Conservation (phyloP, 2,888 invertebrate genomes). For the Andrena dorsata region DNA sequence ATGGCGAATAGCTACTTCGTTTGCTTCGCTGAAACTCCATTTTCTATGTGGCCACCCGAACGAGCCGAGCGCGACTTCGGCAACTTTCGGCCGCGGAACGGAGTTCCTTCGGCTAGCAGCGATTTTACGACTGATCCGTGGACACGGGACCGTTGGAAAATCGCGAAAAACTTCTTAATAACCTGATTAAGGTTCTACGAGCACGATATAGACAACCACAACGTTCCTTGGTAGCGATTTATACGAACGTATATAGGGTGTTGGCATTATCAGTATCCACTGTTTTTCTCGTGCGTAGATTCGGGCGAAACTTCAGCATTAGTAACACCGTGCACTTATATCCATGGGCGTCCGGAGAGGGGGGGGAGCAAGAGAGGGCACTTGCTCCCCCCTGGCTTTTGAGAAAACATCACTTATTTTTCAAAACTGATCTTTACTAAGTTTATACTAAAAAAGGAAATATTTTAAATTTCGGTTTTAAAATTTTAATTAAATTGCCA, state of each 20-base stretch:
- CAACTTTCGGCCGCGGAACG: constrained; percentile 61
- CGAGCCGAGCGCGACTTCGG: constrained; percentile 69
- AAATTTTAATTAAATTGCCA: no score
- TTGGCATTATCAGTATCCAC: not conserved
- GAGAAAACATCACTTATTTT: no score
- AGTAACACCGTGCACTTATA: not conserved
- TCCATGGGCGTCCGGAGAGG: no score
- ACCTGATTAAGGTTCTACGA: not conserved
- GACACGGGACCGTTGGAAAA: constrained; percentile 5
- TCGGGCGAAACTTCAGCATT: not conserved
- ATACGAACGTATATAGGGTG: not conserved
- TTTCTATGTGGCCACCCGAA: constrained; percentile 78
- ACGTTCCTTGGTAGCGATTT: not conserved
- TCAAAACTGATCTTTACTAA: no score
- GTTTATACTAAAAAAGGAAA: no score
- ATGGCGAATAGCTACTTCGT: constrained; percentile 81
- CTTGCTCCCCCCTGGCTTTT: no score
- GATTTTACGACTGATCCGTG: constrained; percentile 24
- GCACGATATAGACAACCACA: not conserved
- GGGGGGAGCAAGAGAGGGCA: no score
- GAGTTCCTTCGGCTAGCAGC: constrained; percentile 43
- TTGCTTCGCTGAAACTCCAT: constrained; percentile 79
- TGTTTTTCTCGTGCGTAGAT: not conserved
- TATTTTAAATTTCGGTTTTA: no score
- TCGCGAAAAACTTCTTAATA: constrained; percentile 5